These are phyloP conservation scores for Eupithecia tripunctaria DNA, from an alignment of 2,888 invertebrate genomes.

Conservation along the genomic window DNA sequence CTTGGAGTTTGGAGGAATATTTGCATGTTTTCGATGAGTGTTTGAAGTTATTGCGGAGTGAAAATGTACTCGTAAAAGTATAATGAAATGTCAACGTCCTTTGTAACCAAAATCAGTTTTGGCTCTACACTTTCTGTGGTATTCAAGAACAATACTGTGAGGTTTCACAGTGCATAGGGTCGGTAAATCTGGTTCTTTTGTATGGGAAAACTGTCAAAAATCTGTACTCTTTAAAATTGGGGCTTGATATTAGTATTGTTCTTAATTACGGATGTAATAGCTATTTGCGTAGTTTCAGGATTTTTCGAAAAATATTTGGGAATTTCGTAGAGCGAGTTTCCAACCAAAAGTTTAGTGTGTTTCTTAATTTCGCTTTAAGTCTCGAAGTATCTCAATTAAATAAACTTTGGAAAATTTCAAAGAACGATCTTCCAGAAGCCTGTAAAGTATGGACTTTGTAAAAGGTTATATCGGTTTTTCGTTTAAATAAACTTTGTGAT, in stretches of 20 bases:
- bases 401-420: slow-evolving; percentile 32
- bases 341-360: background rate
- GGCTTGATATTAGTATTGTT: too few relatives aligned
- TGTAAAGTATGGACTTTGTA: background rate
- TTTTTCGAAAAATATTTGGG: background rate
- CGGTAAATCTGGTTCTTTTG: too few relatives aligned
- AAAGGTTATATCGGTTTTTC: background rate
- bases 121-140: too few relatives aligned
- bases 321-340: background rate
- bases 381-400: slow-evolving; percentile 21
- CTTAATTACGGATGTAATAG: too few relatives aligned
- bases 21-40: slow-evolving; percentile 52
- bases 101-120: background rate
- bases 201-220: too few relatives aligned
- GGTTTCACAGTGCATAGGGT: too few relatives aligned
- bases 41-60: slow-evolving; percentile 54
- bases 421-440: slow-evolving; percentile 16
- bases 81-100: background rate
- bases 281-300: background rate
- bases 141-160: too few relatives aligned
- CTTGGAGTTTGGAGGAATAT: slow-evolving; percentile 47
- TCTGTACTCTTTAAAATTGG: too few relatives aligned
- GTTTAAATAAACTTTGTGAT: slow-evolving; percentile 5
- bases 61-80: slow-evolving; percentile 37
- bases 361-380: slow-evolving; percentile 3